These are phyloP conservation scores for Oscheius sp. DNA, from an alignment of 2,888 invertebrate genomes.

Conservation along the genomic window DNA sequence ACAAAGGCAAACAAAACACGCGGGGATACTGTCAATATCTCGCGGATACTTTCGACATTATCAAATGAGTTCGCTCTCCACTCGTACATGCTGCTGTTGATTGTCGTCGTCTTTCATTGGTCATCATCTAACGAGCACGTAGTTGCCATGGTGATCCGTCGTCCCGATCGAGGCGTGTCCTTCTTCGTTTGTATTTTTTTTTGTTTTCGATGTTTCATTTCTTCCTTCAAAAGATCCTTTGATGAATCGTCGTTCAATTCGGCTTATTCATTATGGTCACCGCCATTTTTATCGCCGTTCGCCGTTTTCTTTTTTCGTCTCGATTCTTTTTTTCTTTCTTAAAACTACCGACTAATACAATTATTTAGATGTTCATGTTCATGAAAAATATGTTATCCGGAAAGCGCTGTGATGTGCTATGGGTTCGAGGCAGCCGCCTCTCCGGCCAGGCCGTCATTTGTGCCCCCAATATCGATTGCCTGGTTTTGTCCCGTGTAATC, in stretches of 20 bases:
- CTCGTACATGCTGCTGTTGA: no score
- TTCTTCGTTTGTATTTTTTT: not conserved
- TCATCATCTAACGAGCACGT: no score
- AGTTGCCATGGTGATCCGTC: no score
- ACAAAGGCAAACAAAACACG: no score
- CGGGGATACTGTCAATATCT: no score
- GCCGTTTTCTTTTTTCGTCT: no score
- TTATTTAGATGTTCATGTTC: not conserved
- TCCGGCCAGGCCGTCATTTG: slow-evolving; percentile 32
- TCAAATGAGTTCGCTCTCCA: no score
- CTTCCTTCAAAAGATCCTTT: not conserved
- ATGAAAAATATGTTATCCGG: slow-evolving; percentile 24
- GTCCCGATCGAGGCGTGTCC: no score
- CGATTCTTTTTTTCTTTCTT: no score
- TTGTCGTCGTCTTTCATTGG: no score
- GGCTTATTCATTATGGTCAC: not conserved
- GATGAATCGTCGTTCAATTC: not conserved
- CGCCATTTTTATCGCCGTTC: not conserved
- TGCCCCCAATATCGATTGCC: slow-evolving; percentile 37
- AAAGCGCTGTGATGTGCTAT: slow-evolving; percentile 15
- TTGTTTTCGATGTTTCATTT: not conserved
- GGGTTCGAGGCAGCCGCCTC: slow-evolving; percentile 29
- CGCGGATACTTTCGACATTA: no score
- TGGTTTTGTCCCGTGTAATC: slow-evolving; percentile 36
- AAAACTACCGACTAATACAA: no score